Evolutionary conservation across 2,888 invertebrate species (phyloP), one percentile per base, ranked within the genome.

Genomic region (Orchesellides sinensis): DNA sequence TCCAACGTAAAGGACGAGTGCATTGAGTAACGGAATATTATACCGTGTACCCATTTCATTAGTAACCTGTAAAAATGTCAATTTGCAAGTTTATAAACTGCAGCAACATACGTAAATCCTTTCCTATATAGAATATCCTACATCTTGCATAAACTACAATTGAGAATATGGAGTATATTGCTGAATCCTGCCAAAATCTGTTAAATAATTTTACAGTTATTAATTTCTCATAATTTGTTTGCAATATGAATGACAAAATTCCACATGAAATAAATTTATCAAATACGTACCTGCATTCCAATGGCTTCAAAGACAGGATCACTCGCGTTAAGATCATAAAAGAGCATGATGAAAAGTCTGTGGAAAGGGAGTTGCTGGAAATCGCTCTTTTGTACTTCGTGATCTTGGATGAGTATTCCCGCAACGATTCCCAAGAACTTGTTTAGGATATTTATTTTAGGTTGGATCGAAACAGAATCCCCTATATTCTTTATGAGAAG

Each of bases 301-400:
- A 99, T 95, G 69, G 96, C 95, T 91, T 99, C 99, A 68, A 99
- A 91, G 12, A 98, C 95, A 0, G 96, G 95, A 89, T 98, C 98
- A 0, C 97, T 96, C 86, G 96, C 95, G 90, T 97, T 98, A 89
- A 99, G 93, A 89, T 99, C 99, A 84, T 98, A 93, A 91, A 99
- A 99, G 56, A 99, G 92, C 93, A 98, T 97, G 84, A 99, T 95
- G 89, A 99, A 95, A 85, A 99, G 95, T 66, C 99, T 93, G 90
- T 99, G 98, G 91, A 99, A 99, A 0, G 99, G 98, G 89, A 99
- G 92, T 91, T 99, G 98, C 89, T 99, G 98, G 91, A 99, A 99
- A 85, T 96, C 96, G 0, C 93, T 92, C 78, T 94, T 93, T 63
- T 96, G 94, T 86, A 96, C 94, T 87, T 99, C 99, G 89, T 99